These are phyloP conservation scores for Bicyclus anynana DNA, from an alignment of 1,140 invertebrate genomes.

Conservation along the genomic window DNA sequence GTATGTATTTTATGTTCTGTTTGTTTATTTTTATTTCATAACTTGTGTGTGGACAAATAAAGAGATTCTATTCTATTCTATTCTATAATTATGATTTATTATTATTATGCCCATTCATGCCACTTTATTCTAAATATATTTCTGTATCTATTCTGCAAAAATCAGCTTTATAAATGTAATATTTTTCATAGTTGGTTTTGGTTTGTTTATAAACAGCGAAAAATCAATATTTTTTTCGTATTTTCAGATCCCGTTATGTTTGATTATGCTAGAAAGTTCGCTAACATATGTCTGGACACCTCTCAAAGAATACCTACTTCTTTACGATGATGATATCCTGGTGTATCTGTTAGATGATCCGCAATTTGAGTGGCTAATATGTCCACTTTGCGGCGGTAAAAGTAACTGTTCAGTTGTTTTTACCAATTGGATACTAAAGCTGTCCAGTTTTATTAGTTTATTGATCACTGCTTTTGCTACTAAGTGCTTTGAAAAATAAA, in stretches of 20 bases:
- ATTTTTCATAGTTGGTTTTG: too few species aligned
- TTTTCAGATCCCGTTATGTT: slow-evolving; percentile 35
- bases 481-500: slow-evolving; percentile 17
- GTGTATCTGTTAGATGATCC: slow-evolving; percentile 32
- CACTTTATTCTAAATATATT: too few species aligned
- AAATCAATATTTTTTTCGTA: too few species aligned
- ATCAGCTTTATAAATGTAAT: too few species aligned
- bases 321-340: slow-evolving; percentile 38
- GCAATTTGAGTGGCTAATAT: slow-evolving; percentile 34
- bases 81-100: too few species aligned
- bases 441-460: slow-evolving; percentile 34
- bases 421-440: slow-evolving; percentile 33
- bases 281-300: slow-evolving; percentile 35
- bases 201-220: too few species aligned
- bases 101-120: too few species aligned
- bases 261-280: slow-evolving; percentile 37
- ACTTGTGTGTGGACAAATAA: too few species aligned
- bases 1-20: too few species aligned
- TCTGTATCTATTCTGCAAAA: too few species aligned
- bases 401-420: slow-evolving; percentile 30
- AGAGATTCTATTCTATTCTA: too few species aligned
- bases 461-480: slow-evolving; percentile 27
- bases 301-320: slow-evolving; percentile 34
- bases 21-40: too few species aligned
- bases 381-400: slow-evolving; percentile 38